Conservation (phyloP, 1,140 invertebrate genomes). For the Cepaea nemoralis region DNA sequence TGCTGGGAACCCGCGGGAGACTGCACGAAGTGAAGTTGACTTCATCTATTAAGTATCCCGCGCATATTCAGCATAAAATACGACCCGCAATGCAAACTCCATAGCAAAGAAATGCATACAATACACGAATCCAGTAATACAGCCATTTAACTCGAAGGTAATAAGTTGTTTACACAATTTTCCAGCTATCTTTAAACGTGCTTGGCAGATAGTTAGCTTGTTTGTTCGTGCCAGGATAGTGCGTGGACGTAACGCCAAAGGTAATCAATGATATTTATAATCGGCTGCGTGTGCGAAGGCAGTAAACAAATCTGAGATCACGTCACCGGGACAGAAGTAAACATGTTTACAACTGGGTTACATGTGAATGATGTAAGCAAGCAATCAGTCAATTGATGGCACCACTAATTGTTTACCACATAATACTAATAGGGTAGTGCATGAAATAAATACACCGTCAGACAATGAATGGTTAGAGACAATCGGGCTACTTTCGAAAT, state of each 20-base stretch:
- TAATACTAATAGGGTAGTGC: background rate
- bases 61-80: too few species aligned
- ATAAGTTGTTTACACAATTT: background rate
- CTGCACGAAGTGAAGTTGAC: too few species aligned
- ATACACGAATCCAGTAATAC: too few species aligned
- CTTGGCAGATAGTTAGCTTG: background rate
- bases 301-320: background rate
- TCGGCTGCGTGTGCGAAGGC: background rate
- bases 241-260: background rate
- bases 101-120: too few species aligned
- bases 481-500: too few species aligned
- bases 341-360: background rate
- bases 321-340: background rate
- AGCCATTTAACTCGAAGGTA: background rate
- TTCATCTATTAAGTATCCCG: too few species aligned
- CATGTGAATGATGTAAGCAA: background rate
- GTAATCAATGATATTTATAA: conserved; percentile 6
- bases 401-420: background rate
- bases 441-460: too few species aligned
- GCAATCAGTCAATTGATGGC: background rate
- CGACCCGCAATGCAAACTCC: too few species aligned
- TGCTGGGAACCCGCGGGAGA: too few species aligned
- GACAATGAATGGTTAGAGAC: too few species aligned
- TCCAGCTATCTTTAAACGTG: background rate
- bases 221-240: background rate